Base-by-base conservation (phyloP, 2,797 vertebrate species). In the Macroramphosus scolopax region DNA sequence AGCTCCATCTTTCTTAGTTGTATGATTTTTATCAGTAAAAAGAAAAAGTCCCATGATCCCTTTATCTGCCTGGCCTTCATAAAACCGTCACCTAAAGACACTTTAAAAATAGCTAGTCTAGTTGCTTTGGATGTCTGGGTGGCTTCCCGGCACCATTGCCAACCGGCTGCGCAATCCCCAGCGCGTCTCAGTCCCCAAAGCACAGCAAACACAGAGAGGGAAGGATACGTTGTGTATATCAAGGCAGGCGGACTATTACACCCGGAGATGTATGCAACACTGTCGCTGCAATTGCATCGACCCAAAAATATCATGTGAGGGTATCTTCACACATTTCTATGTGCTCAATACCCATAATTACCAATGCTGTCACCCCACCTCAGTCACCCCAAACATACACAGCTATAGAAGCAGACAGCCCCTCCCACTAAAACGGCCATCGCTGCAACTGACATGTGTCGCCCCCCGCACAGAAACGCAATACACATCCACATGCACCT, bases 51-150 rank as follows among this genome's bases (percentile, higher is more conserved):
- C n/a, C n/a, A n/a, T n/a, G 46, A 87, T 77, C 86, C 42, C 68
- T 66, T 81, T 64, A 60, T 79, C 82, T 44, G 42, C 38, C 80
- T 66, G 55, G 67, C 74, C 41, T 33, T 29, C 17, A 43, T n/a
- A n/a, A n/a, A n/a, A n/a, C n/a, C n/a, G n/a, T 88, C 44, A 89
- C 90, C 88, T 93, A 91, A 90, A 89, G 81, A 61, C 63, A 76
- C 87, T 88, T 92, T 91, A 92, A 92, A 92, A 92, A 93, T 92
- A 94, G 91, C 87, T n/a, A 69, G 85, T 88, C 91, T 87, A 83
- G 89, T 92, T 88, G 82, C 90, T 89, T 84, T 87, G 86, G 89
- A 93, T 83, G 85, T 92, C 90, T 78, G 91, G 91, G 89, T 90
- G 91, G 91, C 81, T 86, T 88, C 87, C 82, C 90, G 89, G 88